A percentile compares a stretch with the other conserved stretches of the same genome.
These are phyloP conservation scores for Oithona nana DNA, from an alignment of 2,888 invertebrate species.

Conservation along the genomic window DNA sequence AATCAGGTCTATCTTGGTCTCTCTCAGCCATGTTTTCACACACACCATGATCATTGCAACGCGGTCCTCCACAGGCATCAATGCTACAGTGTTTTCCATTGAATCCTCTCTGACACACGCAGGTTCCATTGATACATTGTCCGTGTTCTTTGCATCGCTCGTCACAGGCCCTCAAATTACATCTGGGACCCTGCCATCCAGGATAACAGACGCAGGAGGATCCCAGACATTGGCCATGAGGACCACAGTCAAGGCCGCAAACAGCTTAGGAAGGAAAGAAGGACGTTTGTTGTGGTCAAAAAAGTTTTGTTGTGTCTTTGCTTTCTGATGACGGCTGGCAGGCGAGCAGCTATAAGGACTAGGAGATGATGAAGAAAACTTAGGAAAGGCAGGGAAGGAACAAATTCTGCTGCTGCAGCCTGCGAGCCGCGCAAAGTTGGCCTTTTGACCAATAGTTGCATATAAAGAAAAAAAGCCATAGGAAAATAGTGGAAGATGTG, in stretches of 20 bases:
- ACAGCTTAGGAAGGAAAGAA: slow-evolving; percentile 26
- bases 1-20: neutral
- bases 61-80: slow-evolving; percentile 66
- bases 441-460: too few species aligned
- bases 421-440: too few species aligned
- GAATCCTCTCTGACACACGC: slow-evolving; percentile 68
- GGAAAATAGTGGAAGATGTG: too few species aligned
- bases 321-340: too few species aligned
- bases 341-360: too few species aligned
- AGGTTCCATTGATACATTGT: slow-evolving; percentile 92
- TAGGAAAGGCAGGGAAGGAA: too few species aligned
- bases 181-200: slow-evolving; percentile 82
- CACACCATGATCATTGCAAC: slow-evolving; percentile 44
- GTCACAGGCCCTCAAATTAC: slow-evolving; percentile 77
- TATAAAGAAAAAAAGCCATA: too few species aligned
- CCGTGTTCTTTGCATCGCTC: slow-evolving; percentile 80
- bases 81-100: slow-evolving; percentile 31
- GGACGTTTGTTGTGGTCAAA: neutral
- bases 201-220: slow-evolving; percentile 70
- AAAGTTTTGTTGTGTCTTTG: neutral
- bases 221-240: slow-evolving; percentile 79
- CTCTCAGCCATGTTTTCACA: neutral
- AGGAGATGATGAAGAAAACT: too few species aligned
- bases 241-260: slow-evolving; percentile 79
- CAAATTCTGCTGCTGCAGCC: too few species aligned